Conservation (phyloP, 2,888 invertebrate species). For the Bombylius major region DNA sequence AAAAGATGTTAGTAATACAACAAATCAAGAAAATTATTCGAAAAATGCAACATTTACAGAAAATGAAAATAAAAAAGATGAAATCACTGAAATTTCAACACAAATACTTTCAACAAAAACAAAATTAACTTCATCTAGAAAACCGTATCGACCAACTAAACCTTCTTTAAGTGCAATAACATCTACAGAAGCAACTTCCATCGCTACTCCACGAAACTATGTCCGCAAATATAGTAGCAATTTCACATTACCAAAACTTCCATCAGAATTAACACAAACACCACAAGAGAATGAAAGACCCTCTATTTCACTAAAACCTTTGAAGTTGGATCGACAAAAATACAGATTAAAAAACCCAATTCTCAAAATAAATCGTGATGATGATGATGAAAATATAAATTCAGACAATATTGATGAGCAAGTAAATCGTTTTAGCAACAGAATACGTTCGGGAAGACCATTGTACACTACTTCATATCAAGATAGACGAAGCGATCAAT, state of each 20-base stretch:
- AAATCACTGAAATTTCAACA: neutral
- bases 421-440: neutral
- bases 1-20: no score
- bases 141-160: conserved; percentile 20
- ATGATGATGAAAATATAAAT: conserved; percentile 3
- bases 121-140: conserved; percentile 9
- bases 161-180: conserved; percentile 16
- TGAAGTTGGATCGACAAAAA: neutral
- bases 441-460: neutral
- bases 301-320: neutral
- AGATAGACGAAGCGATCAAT: neutral
- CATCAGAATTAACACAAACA: conserved; percentile 1
- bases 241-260: conserved; percentile 10
- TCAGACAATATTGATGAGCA: conserved; percentile 2
- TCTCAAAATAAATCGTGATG: neutral
- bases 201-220: conserved; percentile 14
- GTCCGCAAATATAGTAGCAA: conserved; percentile 16
- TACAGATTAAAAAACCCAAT: neutral
- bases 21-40: neutral
- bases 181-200: conserved; percentile 11
- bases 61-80: no score
- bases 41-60: neutral
- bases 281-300: neutral
- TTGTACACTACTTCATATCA: neutral
- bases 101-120: conserved; percentile 7